These are phyloP conservation scores for Ptilorrhoa leucosticta DNA, from an alignment of 2,113 vertebrate genomes.

Conservation along the genomic window DNA sequence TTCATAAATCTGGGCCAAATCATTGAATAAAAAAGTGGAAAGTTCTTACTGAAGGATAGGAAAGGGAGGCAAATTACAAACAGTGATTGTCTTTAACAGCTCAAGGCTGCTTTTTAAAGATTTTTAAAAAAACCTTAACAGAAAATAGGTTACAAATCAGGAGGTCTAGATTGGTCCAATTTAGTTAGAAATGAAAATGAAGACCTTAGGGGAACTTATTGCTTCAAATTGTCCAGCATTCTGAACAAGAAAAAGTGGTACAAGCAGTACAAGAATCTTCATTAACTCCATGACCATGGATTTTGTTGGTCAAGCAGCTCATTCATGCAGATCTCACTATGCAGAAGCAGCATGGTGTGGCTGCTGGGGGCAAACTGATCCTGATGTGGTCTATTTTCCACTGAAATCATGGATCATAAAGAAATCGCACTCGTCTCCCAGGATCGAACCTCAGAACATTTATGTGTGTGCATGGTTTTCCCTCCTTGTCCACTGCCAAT, in stretches of 20 bases:
- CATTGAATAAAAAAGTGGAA: background rate
- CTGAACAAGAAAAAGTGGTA: background rate
- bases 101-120: background rate
- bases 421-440: rapidly evolving
- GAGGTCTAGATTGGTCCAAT: background rate
- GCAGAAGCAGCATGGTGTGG: rapidly evolving
- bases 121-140: background rate
- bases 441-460: background rate
- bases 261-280: background rate
- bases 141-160: background rate
- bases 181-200: background rate
- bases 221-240: background rate
- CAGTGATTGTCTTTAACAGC: background rate
- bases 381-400: background rate
- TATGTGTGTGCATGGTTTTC: rapidly evolving
- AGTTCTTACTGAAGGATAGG: background rate
- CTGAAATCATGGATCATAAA: background rate
- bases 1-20: background rate
- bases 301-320: background rate
- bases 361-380: background rate
- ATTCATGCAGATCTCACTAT: background rate
- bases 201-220: background rate
- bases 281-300: background rate
- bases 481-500: background rate
- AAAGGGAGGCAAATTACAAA: background rate